Conservation (phyloP, 2,888 invertebrate species). For the Odontothrips loti region DNA sequence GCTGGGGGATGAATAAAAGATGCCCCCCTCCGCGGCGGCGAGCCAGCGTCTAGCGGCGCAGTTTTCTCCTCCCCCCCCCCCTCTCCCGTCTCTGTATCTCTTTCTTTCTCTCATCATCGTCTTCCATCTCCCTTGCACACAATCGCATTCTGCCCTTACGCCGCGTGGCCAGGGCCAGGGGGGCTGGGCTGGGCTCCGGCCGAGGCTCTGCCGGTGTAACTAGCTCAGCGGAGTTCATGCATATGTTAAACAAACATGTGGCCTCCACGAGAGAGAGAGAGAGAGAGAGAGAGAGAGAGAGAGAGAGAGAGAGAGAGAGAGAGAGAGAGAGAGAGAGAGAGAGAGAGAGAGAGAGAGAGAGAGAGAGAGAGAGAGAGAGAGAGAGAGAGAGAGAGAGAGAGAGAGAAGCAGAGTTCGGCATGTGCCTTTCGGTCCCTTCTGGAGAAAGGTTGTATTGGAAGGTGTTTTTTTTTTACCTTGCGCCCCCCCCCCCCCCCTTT, state of each 20-base stretch:
- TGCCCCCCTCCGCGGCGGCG: background rate
- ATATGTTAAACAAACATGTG: conserved; percentile 15
- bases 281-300: conserved; percentile 12
- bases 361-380: conserved; percentile 11
- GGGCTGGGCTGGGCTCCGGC: background rate
- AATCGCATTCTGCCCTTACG: too few relatives aligned
- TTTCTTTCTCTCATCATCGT: too few relatives aligned
- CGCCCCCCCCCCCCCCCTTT: too few relatives aligned
- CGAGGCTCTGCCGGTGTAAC: background rate
- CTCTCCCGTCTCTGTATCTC: too few relatives aligned
- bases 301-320: conserved; percentile 25
- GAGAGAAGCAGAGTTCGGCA: background rate
- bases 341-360: conserved; percentile 22
- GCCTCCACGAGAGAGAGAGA: background rate
- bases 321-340: conserved; percentile 8
- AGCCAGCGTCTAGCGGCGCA: too few relatives aligned
- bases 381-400: conserved; percentile 22
- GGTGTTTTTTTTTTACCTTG: too few relatives aligned
- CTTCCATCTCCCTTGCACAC: too few relatives aligned
- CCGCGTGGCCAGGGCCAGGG: background rate
- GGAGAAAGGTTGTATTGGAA: too few relatives aligned
- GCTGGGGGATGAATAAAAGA: conserved; percentile 19
- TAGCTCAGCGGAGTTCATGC: conserved; percentile 14
- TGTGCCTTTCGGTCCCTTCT: too few relatives aligned
- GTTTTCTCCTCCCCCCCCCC: too few relatives aligned